Percentiles rank a stretch among this genome's conserved stretches.
These are phyloP conservation scores for Hypolimnas misippus DNA, from an alignment of 2,888 invertebrate species.

Conservation along the genomic window DNA sequence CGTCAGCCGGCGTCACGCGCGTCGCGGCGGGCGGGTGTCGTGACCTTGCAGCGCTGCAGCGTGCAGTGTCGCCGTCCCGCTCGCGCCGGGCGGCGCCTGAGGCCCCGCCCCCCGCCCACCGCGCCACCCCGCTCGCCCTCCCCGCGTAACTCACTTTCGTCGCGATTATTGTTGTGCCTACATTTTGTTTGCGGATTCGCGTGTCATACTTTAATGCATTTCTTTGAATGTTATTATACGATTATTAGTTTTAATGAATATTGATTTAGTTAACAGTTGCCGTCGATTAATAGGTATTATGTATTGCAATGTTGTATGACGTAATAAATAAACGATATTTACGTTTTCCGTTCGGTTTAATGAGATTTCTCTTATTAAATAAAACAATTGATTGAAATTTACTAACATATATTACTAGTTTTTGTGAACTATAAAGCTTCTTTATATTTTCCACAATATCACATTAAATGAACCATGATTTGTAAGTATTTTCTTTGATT, in stretches of 20 bases:
- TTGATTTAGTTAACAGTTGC: neutral
- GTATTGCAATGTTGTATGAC: neutral
- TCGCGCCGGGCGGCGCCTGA: slow-evolving; percentile 62
- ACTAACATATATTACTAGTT: too few relatives aligned
- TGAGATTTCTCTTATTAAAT: too few relatives aligned
- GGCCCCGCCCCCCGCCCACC: slow-evolving; percentile 78
- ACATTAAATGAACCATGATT: too few relatives aligned
- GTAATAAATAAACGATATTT: neutral
- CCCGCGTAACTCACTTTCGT: slow-evolving; percentile 63
- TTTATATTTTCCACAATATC: too few relatives aligned
- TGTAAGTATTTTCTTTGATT: too few relatives aligned
- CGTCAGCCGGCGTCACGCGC: slow-evolving; percentile 6
- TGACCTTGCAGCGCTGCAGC: slow-evolving; percentile 45
- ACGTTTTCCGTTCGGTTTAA: too few relatives aligned
- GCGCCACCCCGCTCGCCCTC: slow-evolving; percentile 61
- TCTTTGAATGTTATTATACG: slow-evolving; percentile 1
- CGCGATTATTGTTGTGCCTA: slow-evolving; percentile 49
- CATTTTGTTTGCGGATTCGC: slow-evolving; percentile 37
- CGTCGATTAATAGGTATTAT: too few relatives aligned
- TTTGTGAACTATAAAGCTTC: too few relatives aligned
- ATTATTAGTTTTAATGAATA: slow-evolving; percentile 5
- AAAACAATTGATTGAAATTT: too few relatives aligned
- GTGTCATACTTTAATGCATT: slow-evolving; percentile 21
- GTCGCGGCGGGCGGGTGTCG: slow-evolving; percentile 21
- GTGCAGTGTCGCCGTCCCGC: slow-evolving; percentile 55